Evolutionary conservation across 1,140 invertebrate genomes (phyloP).

Genomic region (Agrilus planipennis): DNA sequence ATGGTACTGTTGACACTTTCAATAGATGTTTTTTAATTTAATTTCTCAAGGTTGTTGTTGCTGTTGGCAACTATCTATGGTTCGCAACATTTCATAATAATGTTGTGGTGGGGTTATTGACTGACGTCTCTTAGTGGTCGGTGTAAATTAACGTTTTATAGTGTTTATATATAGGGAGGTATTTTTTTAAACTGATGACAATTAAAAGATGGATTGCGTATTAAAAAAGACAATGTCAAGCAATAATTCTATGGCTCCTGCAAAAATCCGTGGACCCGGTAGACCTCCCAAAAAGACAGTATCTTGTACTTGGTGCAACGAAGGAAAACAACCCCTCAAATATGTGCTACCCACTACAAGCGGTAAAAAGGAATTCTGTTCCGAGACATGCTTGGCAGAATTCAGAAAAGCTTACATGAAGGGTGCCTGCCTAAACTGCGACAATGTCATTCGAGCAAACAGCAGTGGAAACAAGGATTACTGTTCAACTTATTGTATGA

Average conservation of each 20-base stretch:
- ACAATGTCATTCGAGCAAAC: slow-evolving; percentile 66
- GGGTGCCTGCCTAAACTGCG: slow-evolving; percentile 73
- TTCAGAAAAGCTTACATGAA: slow-evolving; percentile 79
- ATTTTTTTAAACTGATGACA: no score
- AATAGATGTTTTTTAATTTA: no score
- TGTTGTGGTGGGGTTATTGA: no score
- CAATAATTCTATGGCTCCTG: slow-evolving; percentile 31
- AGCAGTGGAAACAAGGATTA: slow-evolving; percentile 61
- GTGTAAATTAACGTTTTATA: no score
- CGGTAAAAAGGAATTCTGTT: slow-evolving; percentile 87
- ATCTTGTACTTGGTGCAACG: slow-evolving; percentile 75
- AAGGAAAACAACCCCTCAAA: slow-evolving; percentile 66
- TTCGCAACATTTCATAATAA: no score
- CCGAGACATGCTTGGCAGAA: slow-evolving; percentile 75
- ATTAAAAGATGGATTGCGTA: no score
- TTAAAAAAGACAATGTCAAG: slow-evolving; percentile 13
- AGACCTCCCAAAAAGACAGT: slow-evolving; percentile 58
- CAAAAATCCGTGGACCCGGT: slow-evolving; percentile 50
- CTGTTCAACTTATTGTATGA: slow-evolving; percentile 68
- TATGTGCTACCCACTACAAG: slow-evolving; percentile 78
- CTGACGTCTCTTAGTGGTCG: no score
- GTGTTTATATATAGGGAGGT: no score
- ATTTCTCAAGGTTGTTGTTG: no score
- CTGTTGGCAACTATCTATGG: no score
- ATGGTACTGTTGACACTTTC: no score